Evolutionary conservation across 2,797 vertebrate species (phyloP).

Genomic region (Lepus townsendii): DNA sequence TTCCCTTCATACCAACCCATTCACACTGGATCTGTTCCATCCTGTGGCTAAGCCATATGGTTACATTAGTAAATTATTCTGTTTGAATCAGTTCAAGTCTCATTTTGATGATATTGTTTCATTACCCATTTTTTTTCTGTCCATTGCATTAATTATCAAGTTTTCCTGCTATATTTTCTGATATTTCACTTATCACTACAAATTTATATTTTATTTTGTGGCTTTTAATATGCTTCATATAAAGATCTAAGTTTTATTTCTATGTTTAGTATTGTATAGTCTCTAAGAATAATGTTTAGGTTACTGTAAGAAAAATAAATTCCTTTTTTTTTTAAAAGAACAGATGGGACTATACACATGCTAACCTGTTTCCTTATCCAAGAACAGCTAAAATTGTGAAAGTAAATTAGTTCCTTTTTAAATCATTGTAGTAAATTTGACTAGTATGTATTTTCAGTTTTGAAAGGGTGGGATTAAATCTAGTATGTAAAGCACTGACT

Average conservation of each 20-base stretch:
- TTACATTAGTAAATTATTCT: constrained; percentile 74
- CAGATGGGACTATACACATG: constrained; percentile 88
- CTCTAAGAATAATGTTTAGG: constrained; percentile 81
- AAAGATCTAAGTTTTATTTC: constrained; percentile 84
- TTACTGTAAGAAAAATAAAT: constrained; percentile 68
- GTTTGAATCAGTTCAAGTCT: constrained; percentile 81
- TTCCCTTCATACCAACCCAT: constrained; percentile 70
- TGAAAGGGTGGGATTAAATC: constrained; percentile 55
- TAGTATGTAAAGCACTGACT: not conserved
- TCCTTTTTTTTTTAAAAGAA: constrained; percentile 65
- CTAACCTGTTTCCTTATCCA: constrained; percentile 93
- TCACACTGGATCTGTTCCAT: constrained; percentile 72
- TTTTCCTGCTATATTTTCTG: constrained; percentile 83
- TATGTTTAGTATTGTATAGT: constrained; percentile 89
- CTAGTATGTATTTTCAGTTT: constrained; percentile 46
- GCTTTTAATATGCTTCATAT: constrained; percentile 81
- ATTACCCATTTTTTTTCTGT: constrained; percentile 84
- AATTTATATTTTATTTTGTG: constrained; percentile 82
- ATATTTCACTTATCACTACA: constrained; percentile 79
- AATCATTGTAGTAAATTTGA: constrained; percentile 38
- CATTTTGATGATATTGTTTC: constrained; percentile 77
- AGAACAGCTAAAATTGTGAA: constrained; percentile 91
- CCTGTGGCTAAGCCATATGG: constrained; percentile 80
- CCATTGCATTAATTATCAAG: constrained; percentile 80
- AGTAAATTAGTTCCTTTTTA: constrained; percentile 51